Evolutionary conservation across 2,888 invertebrate species (phyloP).

Genomic region (Meganola albula): DNA sequence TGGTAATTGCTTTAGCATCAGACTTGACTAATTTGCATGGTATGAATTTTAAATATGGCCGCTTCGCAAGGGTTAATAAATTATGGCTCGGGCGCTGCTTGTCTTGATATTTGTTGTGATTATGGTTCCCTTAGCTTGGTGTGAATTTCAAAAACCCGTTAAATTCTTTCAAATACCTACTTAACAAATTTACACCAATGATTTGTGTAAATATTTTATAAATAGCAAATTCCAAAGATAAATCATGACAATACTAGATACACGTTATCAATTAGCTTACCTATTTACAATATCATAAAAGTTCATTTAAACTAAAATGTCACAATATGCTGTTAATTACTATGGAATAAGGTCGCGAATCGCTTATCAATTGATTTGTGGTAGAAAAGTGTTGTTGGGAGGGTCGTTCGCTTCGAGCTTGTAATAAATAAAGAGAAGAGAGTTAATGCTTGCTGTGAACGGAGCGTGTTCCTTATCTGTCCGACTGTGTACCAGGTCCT

Average conservation of each 20-base stretch:
- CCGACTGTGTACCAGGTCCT: slow-evolving; percentile 40
- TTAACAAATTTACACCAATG: no score
- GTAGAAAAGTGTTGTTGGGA: slow-evolving; percentile 32
- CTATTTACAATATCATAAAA: slow-evolving; percentile 29
- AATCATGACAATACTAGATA: slow-evolving; percentile 68
- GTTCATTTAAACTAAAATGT: slow-evolving; percentile 3
- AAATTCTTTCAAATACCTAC: no score
- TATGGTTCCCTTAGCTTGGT: slow-evolving; percentile 15
- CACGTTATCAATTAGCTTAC: slow-evolving; percentile 67
- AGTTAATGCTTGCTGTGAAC: slow-evolving; percentile 59
- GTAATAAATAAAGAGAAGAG: slow-evolving; percentile 65
- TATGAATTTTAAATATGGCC: slow-evolving; percentile 56
- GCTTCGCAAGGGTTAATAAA: slow-evolving; percentile 35
- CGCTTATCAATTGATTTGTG: slow-evolving; percentile 19
- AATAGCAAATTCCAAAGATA: slow-evolving; percentile 57
- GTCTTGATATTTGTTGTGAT: slow-evolving; percentile 37
- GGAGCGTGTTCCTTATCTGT: slow-evolving; percentile 62
- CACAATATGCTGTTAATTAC: not conserved
- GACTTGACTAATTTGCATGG: slow-evolving; percentile 58
- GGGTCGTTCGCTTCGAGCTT: slow-evolving; percentile 58
- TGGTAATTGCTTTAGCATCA: slow-evolving; percentile 50
- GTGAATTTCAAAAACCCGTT: no score
- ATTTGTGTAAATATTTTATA: no score
- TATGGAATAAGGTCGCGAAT: slow-evolving; percentile 17
- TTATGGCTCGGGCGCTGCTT: slow-evolving; percentile 38